Percentiles rank a stretch among this genome's conserved stretches.
These are phyloP conservation scores for Molanna angustata DNA, from an alignment of 2,888 invertebrate species.

Conservation along the genomic window DNA sequence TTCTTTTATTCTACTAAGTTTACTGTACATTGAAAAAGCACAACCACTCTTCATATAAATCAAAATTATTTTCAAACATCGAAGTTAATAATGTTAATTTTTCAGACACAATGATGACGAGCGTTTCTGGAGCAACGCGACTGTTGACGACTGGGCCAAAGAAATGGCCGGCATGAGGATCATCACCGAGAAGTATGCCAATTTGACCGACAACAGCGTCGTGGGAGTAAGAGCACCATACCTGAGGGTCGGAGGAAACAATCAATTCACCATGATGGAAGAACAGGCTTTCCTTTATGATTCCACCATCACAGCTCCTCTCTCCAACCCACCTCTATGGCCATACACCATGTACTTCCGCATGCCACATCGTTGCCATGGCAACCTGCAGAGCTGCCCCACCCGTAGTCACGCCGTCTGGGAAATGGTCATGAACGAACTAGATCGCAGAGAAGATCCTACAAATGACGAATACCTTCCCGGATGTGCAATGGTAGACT, in stretches of 20 bases:
- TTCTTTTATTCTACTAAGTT: not conserved
- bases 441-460: constrained; percentile 89
- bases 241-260: constrained; percentile 89
- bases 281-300: constrained; percentile 94
- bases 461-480: constrained; percentile 84
- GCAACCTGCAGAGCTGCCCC: constrained; percentile 87
- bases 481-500: constrained; percentile 93
- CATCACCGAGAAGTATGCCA: constrained; percentile 85
- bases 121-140: constrained; percentile 89
- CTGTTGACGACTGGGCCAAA: constrained; percentile 90
- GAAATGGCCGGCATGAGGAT: constrained; percentile 94
- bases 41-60: not conserved
- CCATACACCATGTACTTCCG: constrained; percentile 98
- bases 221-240: constrained; percentile 90
- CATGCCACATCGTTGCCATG: constrained; percentile 93
- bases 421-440: constrained; percentile 95
- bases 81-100: constrained; percentile 11
- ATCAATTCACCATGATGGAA: constrained; percentile 97
- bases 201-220: constrained; percentile 86
- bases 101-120: constrained; percentile 85
- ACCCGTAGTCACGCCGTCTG: constrained; percentile 91
- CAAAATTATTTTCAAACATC: constrained; percentile 1
- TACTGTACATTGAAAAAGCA: not conserved
- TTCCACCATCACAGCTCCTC: constrained; percentile 89
- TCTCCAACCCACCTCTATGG: constrained; percentile 92